These are phyloP conservation scores for Solea solea DNA, from an alignment of 2,113 vertebrate genomes.

Conservation along the genomic window DNA sequence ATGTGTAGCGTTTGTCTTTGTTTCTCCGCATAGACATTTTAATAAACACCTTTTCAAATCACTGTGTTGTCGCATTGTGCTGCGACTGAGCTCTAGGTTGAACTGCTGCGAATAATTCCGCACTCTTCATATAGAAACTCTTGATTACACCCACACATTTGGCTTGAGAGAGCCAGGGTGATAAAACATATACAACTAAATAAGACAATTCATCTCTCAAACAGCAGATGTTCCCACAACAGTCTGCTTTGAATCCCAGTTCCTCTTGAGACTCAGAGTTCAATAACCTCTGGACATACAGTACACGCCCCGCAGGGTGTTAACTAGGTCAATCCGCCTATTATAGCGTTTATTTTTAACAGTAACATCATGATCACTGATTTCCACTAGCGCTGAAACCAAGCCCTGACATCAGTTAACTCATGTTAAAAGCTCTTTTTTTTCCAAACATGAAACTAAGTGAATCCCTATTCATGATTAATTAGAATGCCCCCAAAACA, in stretches of 20 bases:
- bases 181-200: constrained; percentile 37
- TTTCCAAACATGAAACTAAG: too few relatives aligned
- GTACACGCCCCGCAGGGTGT: neutral
- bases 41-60: constrained; percentile 10
- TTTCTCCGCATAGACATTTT: neutral
- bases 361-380: neutral
- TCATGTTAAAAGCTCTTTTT: too few relatives aligned
- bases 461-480: constrained; percentile 35
- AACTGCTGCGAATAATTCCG: constrained; percentile 12
- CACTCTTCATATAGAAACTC: constrained; percentile 26
- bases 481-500: constrained; percentile 43
- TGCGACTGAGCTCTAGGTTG: constrained; percentile 5
- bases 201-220: constrained; percentile 36
- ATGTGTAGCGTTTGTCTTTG: neutral
- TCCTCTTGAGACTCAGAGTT: constrained; percentile 6
- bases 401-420: too few relatives aligned
- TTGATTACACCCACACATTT: constrained; percentile 47
- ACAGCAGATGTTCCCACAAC: constrained; percentile 3
- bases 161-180: constrained; percentile 31
- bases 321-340: neutral
- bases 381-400: neutral
- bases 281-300: neutral
- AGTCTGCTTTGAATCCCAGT: neutral
- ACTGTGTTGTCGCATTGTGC: constrained; percentile 6
- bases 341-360: neutral